A percentile compares a stretch with the other conserved stretches of the same genome.
Conservation (phyloP, 2,888 invertebrate genomes). For the Pachycephus smyrnensis region DNA sequence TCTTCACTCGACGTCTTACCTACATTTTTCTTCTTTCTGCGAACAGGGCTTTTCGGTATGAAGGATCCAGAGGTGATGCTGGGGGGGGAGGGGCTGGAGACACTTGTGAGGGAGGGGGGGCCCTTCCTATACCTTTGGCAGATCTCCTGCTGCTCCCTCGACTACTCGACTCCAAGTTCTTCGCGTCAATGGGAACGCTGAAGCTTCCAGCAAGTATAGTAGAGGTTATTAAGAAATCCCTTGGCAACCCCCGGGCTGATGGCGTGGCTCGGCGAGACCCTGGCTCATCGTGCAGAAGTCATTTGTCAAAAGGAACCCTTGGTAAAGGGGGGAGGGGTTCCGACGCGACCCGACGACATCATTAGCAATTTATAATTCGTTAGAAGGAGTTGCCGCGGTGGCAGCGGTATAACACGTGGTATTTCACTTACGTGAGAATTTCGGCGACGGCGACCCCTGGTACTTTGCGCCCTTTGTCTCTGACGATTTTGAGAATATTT, state of each 20-base stretch:
- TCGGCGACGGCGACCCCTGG: not conserved
- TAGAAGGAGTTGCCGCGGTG: not conserved
- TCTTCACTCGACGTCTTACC: not conserved
- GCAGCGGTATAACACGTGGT: not conserved
- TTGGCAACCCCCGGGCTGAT: not conserved
- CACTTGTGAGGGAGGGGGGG: too few species aligned
- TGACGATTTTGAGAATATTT: not conserved
- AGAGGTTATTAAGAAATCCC: not conserved
- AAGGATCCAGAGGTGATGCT: not conserved
- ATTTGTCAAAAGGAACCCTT: constrained; percentile 29
- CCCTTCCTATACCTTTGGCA: too few species aligned
- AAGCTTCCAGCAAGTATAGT: not conserved
- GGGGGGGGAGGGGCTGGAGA: too few species aligned
- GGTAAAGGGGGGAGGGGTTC: constrained; percentile 4
- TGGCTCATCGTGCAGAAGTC: constrained; percentile 12
- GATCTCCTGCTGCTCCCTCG: too few species aligned
- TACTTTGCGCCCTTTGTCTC: not conserved
- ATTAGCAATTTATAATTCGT: constrained; percentile 32
- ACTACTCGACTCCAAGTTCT: too few species aligned
- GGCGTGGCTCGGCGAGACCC: not conserved
- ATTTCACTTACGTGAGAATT: not conserved
- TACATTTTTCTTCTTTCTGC: not conserved
- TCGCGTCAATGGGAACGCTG: not conserved
- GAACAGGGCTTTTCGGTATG: not conserved
- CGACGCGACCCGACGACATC: constrained; percentile 11